Base-by-base conservation (phyloP, 2,888 invertebrate species). In the Cabera pusaria region DNA sequence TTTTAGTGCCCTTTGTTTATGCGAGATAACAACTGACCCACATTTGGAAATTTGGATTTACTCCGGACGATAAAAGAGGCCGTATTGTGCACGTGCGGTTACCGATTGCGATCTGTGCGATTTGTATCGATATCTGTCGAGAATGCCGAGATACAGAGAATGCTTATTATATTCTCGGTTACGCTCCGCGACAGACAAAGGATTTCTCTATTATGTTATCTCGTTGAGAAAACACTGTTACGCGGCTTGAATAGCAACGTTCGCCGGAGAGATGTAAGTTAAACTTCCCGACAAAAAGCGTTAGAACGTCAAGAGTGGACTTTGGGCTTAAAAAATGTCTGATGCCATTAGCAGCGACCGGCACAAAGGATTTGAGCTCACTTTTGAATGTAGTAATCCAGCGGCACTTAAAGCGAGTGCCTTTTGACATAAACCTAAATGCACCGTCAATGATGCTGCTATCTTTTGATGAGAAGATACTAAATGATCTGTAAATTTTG, bases 1-100 rank as follows among this genome's bases (percentile, higher is more conserved):
- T 29, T 29, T 21, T 29, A 8, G 29, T 48, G 52, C 27, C 49
- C 53, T 64, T 57, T 63, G 59, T 66, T 61, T 62, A 57, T 46
- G 56, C 44, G 52, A 57, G 71, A 70, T 67, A 69, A 63, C 57
- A 65, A 56, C 56, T 76, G 79, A 77, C 81, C 77, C 69, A 79
- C 69, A 73, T 71, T 66, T 70, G 65, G 64, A 70, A 69, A 73
- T 73, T 61, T 70, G 51, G 52, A 57, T 55, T 59, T 49, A 54
- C 49, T 24, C 40, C 33, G 28, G 32, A 44, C 55, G 64, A 66
- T 68, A 66, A 67, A 60, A 59, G 19, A 52, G 52, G 36, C 43
- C 26, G 56, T 52, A 59, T 61, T 61, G 58, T 66, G 58, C 63
- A 57, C 47, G 52, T 61, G 64, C 44, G 49, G 61, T 62, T 62